phyloP scores from a whole-genome alignment of 2,113 vertebrate genomes.

The Python bivittatus region DNA sequence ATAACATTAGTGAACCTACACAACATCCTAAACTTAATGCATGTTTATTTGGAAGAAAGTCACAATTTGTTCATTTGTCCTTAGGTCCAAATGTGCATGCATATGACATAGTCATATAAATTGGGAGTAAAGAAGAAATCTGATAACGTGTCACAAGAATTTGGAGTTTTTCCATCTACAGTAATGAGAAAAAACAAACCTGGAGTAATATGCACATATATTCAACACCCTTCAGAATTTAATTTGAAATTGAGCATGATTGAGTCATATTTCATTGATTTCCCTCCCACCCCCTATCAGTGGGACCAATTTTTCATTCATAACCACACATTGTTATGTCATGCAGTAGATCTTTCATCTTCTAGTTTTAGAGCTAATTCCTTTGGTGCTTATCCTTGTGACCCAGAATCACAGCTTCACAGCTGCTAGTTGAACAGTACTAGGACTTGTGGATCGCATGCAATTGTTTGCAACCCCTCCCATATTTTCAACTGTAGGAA shows the following conservation, averaged over 20 bases:
- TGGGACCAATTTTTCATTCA: neutral
- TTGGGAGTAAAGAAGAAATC: neutral
- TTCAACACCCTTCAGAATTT: neutral
- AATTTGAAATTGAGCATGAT: neutral
- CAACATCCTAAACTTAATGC: neutral
- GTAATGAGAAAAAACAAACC: neutral
- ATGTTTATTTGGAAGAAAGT: neutral
- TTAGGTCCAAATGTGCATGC: neutral
- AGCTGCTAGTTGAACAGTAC: neutral
- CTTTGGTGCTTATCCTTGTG: neutral
- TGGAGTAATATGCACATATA: neutral
- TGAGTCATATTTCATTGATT: neutral
- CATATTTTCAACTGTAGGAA: neutral
- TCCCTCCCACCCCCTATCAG: neutral
- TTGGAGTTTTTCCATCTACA: neutral
- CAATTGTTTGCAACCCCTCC: neutral
- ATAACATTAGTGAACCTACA: neutral
- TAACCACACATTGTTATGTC: neutral
- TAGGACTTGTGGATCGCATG: neutral
- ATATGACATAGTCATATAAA: neutral
- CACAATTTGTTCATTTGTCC: neutral
- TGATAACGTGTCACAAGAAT: neutral
- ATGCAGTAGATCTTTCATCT: neutral
- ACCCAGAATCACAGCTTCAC: constrained; percentile 10
- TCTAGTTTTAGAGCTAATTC: neutral